Evolutionary conservation across 2,888 invertebrate genomes (phyloP).

Genomic region (Yponomeuta sedellus): DNA sequence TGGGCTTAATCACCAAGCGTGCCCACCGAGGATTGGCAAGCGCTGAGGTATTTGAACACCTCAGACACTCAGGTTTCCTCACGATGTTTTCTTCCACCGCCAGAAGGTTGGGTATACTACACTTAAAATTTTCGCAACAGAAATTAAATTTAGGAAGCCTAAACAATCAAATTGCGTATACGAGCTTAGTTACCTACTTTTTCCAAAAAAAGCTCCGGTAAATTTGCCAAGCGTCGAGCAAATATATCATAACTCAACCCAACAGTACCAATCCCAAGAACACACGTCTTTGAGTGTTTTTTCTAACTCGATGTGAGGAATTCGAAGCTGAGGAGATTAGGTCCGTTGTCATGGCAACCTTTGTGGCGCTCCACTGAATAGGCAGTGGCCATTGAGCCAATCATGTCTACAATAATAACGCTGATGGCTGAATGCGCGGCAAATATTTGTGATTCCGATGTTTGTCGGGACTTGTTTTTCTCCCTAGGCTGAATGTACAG

Average conservation of each 20-base stretch:
- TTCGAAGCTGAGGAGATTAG: conserved; percentile 61
- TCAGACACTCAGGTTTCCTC: too few species aligned
- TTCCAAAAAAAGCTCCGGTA: background rate
- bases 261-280: conserved; percentile 16
- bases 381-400: conserved; percentile 8
- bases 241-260: background rate
- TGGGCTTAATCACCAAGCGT: too few species aligned
- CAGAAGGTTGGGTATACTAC: too few species aligned
- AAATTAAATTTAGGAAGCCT: too few species aligned
- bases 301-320: conserved; percentile 62
- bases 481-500: background rate
- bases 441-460: conserved; percentile 14
- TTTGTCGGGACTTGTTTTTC: background rate
- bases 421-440: background rate
- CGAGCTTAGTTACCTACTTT: too few species aligned
- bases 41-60: too few species aligned
- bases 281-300: conserved; percentile 29
- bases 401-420: conserved; percentile 10
- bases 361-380: conserved; percentile 25
- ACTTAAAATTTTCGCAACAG: too few species aligned
- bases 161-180: too few species aligned
- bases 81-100: too few species aligned
- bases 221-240: background rate
- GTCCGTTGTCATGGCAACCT: conserved; percentile 25
- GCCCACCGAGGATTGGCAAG: too few species aligned